These are phyloP conservation scores for cattle (Bos taurus) DNA, from an alignment of 2,113 vertebrate species.

Conservation along the genomic window DNA sequence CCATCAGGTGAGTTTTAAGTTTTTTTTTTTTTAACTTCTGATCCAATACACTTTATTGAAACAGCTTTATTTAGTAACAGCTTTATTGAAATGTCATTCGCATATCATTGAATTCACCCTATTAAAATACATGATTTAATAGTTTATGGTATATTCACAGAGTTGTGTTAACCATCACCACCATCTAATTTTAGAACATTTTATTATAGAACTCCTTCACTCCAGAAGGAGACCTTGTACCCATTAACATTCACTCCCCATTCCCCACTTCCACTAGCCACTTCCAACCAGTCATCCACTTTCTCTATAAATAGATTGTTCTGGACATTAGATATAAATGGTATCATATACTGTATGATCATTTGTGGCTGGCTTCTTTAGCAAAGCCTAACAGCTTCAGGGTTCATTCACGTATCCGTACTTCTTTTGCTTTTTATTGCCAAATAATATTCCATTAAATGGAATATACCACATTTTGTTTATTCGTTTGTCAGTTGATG, in stretches of 20 bases:
- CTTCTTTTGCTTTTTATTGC: background rate
- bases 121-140: background rate
- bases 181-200: background rate
- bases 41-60: background rate
- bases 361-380: background rate
- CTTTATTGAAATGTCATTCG: background rate
- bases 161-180: background rate
- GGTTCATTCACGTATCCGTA: background rate
- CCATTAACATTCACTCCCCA: background rate
- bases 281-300: background rate
- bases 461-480: background rate
- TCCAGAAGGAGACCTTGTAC: background rate
- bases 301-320: background rate
- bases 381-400: background rate
- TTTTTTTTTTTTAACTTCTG: background rate
- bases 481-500: background rate
- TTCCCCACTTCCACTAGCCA: background rate
- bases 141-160: background rate
- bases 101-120: background rate
- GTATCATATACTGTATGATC: background rate
- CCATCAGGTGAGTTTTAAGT: slow-evolving; percentile 86
- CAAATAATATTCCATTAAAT: background rate
- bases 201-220: background rate
- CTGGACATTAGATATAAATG: background rate
- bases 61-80: background rate